phyloP scores from a whole-genome alignment of 2,113 vertebrate species.

The Rattus rattus region DNA sequence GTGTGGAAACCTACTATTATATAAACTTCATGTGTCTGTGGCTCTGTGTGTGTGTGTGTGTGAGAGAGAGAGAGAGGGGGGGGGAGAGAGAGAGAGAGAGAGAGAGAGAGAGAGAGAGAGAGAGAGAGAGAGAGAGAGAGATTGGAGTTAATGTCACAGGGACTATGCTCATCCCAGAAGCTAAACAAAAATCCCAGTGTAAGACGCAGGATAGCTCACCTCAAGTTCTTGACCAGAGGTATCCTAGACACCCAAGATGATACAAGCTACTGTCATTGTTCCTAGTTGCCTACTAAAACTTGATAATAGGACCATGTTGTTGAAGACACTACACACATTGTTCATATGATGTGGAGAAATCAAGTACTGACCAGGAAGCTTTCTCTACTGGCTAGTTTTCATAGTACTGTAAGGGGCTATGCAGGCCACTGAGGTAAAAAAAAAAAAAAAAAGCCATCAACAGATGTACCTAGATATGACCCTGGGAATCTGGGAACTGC shows the following conservation, averaged over 20 bases:
- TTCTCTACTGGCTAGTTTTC: background rate
- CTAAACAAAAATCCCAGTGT: background rate
- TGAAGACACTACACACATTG: background rate
- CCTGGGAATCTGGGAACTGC: background rate
- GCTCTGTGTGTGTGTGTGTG: background rate
- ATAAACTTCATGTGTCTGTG: background rate
- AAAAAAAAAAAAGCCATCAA: background rate
- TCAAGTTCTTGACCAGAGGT: background rate
- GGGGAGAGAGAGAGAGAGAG: background rate
- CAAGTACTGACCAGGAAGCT: background rate
- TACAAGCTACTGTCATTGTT: background rate
- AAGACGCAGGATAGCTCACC: background rate
- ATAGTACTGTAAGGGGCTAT: background rate
- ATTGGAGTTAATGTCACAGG: background rate
- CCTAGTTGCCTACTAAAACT: background rate
- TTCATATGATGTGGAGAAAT: background rate
- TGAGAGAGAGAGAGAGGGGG: background rate
- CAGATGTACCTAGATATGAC: background rate
- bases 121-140: background rate
- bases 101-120: background rate
- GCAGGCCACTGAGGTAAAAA: background rate
- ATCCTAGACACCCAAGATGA: background rate
- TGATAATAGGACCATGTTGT: background rate
- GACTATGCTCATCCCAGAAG: background rate
- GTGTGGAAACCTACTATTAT: background rate